phyloP scores from a whole-genome alignment of 2,113 vertebrate genomes.

The Ammodytes dubius region DNA sequence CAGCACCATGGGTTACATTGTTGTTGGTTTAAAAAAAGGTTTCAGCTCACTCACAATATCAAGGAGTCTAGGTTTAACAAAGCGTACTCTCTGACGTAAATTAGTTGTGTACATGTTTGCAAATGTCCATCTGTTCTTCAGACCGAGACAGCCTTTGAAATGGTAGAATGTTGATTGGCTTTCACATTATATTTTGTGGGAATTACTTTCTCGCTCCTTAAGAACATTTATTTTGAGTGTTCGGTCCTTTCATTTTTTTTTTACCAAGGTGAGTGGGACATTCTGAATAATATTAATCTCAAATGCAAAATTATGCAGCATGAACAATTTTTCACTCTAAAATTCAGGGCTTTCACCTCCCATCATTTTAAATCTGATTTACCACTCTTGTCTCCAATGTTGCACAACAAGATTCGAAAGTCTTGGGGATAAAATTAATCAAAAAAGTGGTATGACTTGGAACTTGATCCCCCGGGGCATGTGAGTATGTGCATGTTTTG shows the following conservation, averaged over 20 bases:
- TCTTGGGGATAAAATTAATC: not conserved
- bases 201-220: not conserved
- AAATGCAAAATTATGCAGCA: slow-evolving; percentile 33
- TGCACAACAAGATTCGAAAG: slow-evolving; percentile 24
- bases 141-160: slow-evolving; percentile 1
- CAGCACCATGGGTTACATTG: slow-evolving; percentile 2
- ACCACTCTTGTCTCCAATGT: slow-evolving; percentile 9
- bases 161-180: not conserved
- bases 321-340: slow-evolving; percentile 17
- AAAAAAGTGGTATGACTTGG: slow-evolving; percentile 16
- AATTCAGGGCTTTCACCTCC: slow-evolving; percentile 29
- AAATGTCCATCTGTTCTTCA: not conserved
- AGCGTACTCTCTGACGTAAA: not conserved
- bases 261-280: not conserved
- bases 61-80: not conserved
- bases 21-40: slow-evolving; percentile 9
- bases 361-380: slow-evolving; percentile 23
- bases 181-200: not conserved
- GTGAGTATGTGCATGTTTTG: slow-evolving; percentile 14
- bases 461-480: not conserved
- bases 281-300: not conserved
- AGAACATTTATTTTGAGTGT: not conserved
- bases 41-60: slow-evolving; percentile 20
- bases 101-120: not conserved
- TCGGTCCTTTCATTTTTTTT: not conserved